Conservation (phyloP, 2,888 invertebrate genomes). For the Plebejus anna region DNA sequence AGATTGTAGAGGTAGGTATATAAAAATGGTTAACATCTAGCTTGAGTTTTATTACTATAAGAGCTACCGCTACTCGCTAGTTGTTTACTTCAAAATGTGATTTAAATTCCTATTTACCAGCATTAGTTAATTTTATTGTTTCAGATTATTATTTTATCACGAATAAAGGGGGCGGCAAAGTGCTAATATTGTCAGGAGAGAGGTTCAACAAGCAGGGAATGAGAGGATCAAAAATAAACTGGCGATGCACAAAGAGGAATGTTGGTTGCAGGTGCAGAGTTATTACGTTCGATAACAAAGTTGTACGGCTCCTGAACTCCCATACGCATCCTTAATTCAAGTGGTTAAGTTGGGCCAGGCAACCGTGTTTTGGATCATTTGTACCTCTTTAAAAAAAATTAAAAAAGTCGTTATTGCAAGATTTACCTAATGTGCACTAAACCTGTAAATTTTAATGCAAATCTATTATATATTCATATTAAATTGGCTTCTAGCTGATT, state of each 20-base stretch:
- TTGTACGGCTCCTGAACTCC: conserved; percentile 34
- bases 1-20: not conserved
- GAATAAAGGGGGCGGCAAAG: conserved; percentile 31
- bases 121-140: conserved; percentile 1
- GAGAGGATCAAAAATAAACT: conserved; percentile 32
- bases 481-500: not conserved
- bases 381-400: not conserved
- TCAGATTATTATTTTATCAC: conserved; percentile 28
- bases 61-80: not conserved
- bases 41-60: not conserved
- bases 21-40: not conserved
- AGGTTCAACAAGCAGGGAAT: conserved; percentile 32
- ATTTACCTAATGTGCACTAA: not conserved
- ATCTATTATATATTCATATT: not conserved
- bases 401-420: not conserved
- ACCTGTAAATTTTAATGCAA: not conserved
- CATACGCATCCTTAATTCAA: not conserved
- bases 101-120: not conserved
- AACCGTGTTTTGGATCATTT: not conserved
- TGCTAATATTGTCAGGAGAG: conserved; percentile 32
- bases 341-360: not conserved
- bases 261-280: conserved; percentile 46
- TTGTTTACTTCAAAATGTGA: not conserved
- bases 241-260: conserved; percentile 44
- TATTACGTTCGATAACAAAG: conserved; percentile 40